These are phyloP conservation scores for Phalacrocorax aristotelis DNA, from an alignment of 2,113 vertebrate genomes.

Conservation along the genomic window DNA sequence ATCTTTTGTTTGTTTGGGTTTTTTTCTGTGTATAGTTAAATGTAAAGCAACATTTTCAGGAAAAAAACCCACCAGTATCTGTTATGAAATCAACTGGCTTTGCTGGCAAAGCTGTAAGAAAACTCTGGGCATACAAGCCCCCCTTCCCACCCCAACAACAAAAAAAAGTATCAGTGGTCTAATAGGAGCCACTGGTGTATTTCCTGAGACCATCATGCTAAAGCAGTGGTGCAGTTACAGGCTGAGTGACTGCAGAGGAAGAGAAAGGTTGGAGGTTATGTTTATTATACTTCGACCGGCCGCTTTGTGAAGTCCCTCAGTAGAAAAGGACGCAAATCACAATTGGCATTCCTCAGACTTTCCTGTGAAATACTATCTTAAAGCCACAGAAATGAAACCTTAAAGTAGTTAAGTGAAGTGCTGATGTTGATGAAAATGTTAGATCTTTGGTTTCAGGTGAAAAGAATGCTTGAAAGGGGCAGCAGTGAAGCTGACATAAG, in stretches of 20 bases:
- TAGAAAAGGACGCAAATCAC: background rate
- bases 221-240: background rate
- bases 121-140: background rate
- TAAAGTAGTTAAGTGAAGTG: background rate
- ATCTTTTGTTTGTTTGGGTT: background rate
- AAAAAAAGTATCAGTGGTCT: background rate
- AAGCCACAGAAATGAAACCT: background rate
- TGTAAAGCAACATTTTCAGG: background rate
- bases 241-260: background rate
- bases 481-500: background rate
- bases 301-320: fast-evolving
- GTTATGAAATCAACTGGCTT: background rate
- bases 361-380: background rate
- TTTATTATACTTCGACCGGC: background rate
- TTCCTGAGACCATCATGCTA: fast-evolving
- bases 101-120: background rate
- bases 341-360: background rate
- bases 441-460: background rate
- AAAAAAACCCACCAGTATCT: background rate
- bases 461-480: background rate
- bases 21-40: background rate
- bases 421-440: background rate
- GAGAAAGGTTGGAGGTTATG: background rate
- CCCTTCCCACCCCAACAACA: background rate
- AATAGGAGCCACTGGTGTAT: background rate